Conservation (phyloP, 2,113 vertebrate genomes). For the Ophiodon elongatus region DNA sequence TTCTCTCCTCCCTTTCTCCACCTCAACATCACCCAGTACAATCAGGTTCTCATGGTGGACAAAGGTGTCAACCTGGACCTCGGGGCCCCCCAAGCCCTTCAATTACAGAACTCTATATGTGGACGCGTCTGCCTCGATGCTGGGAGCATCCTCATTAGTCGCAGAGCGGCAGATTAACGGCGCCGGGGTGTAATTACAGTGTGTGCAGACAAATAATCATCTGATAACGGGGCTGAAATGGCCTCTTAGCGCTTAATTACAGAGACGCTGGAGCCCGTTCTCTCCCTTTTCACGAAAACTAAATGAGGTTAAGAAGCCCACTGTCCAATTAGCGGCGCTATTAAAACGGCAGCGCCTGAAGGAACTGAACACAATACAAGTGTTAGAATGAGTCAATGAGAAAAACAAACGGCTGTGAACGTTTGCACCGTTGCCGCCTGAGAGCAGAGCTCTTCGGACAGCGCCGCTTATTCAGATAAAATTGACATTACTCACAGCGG, state of each 20-base stretch:
- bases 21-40: background rate
- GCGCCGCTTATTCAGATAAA: background rate
- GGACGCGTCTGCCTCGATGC: conserved; percentile 2
- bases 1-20: background rate
- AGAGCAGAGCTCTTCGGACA: conserved; percentile 18
- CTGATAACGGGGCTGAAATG: conserved; percentile 62
- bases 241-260: conserved; percentile 52
- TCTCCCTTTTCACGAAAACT: conserved; percentile 19
- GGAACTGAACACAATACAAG: conserved; percentile 41
- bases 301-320: background rate
- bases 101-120: conserved; percentile 5
- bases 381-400: conserved; percentile 12
- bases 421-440: background rate
- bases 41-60: background rate
- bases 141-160: conserved; percentile 59
- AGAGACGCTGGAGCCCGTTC: conserved; percentile 8
- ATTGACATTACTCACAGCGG: conserved; percentile 36
- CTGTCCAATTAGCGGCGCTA: conserved; percentile 28
- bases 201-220: conserved; percentile 69
- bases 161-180: conserved; percentile 47
- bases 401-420: conserved; percentile 33
- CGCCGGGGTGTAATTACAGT: conserved; percentile 67
- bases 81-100: background rate
- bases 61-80: background rate
- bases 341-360: conserved; percentile 12